Conservation (phyloP, 2,888 invertebrate genomes). For the Frankliniella fusca region DNA sequence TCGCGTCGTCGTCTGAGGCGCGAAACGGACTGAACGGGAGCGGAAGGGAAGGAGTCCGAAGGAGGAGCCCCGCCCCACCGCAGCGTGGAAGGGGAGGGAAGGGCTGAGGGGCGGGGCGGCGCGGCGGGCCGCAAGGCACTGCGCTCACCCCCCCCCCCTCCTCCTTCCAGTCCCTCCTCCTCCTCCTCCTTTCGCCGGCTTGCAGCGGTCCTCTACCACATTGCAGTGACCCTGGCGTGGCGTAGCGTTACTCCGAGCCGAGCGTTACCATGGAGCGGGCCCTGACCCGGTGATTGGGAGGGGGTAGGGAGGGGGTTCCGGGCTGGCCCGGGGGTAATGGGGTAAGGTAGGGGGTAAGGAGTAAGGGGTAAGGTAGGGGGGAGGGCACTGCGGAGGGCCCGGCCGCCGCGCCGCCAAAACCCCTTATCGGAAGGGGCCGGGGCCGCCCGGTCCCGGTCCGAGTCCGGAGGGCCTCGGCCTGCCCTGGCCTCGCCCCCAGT, state of each 20-base stretch:
- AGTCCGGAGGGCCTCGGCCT: too few species aligned
- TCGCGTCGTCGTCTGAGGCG: background rate
- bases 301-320: background rate
- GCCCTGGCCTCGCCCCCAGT: too few species aligned
- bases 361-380: background rate
- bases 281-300: background rate
- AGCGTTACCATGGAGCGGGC: background rate
- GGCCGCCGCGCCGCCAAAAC: background rate
- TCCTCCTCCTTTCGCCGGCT: background rate
- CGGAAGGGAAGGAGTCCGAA: background rate
- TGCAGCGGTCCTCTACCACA: background rate
- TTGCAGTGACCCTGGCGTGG: slow-evolving; percentile 2
- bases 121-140: background rate
- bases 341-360: too few species aligned
- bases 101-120: background rate
- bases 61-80: background rate
- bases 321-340: too few species aligned
- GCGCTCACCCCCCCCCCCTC: background rate
- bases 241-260: background rate
- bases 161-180: background rate
- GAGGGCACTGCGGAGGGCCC: background rate
- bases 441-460: background rate
- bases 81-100: background rate
- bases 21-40: slow-evolving; percentile 1
- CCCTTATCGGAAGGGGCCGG: background rate